A percentile compares a stretch with the other conserved stretches of the same genome.
These are phyloP conservation scores for Epiblema foenella DNA, from an alignment of 2,888 invertebrate species.

Conservation along the genomic window DNA sequence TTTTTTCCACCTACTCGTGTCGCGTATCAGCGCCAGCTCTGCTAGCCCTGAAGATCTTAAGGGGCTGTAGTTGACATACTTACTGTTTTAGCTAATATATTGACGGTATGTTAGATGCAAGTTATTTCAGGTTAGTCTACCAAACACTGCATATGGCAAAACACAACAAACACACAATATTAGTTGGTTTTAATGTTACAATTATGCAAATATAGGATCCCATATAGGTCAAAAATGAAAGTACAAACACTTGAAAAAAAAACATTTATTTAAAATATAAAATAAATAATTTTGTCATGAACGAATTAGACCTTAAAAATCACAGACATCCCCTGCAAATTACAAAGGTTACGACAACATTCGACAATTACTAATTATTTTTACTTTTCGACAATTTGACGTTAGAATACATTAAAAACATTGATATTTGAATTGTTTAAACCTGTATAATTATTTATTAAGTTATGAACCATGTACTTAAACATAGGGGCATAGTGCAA, in stretches of 20 bases:
- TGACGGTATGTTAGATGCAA: not conserved
- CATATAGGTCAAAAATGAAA: slow-evolving; percentile 47
- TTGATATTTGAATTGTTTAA: not conserved
- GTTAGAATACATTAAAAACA: not conserved
- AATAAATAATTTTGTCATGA: slow-evolving; percentile 67
- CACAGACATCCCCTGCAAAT: slow-evolving; percentile 54
- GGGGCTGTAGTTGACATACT: too few relatives aligned
- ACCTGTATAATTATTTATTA: not conserved
- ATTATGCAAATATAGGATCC: not conserved
- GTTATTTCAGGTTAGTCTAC: slow-evolving; percentile 31
- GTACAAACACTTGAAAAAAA: slow-evolving; percentile 49
- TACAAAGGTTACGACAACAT: not conserved
- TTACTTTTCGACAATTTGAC: not conserved
- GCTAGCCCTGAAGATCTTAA: too few relatives aligned
- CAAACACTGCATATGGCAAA: slow-evolving; percentile 26
- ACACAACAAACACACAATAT: slow-evolving; percentile 31
- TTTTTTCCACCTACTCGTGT: too few relatives aligned
- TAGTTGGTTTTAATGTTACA: slow-evolving; percentile 26
- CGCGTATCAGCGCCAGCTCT: too few relatives aligned
- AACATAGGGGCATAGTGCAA: not conserved
- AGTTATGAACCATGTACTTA: slow-evolving; percentile 16
- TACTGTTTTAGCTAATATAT: too few relatives aligned
- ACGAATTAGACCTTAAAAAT: slow-evolving; percentile 54
- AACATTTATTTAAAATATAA: slow-evolving; percentile 63
- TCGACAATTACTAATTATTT: not conserved